These are phyloP conservation scores for Melopsittacus undulatus DNA, from an alignment of 2,797 vertebrate species.

Conservation along the genomic window DNA sequence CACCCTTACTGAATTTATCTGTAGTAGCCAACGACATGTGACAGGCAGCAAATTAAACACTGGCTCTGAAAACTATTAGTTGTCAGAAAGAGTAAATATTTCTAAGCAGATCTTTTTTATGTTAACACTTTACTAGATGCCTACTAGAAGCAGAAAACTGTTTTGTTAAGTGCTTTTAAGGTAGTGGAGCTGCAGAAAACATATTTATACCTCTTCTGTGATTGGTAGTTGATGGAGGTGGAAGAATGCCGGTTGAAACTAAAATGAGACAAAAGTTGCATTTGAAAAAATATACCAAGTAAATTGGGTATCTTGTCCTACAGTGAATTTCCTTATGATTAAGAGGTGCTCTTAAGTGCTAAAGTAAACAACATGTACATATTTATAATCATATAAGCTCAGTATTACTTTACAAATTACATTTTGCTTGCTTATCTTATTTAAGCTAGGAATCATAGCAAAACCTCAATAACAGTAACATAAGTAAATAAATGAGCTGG, in stretches of 20 bases:
- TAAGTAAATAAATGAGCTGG: not conserved
- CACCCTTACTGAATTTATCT: constrained; percentile 19
- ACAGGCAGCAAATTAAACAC: constrained; percentile 42
- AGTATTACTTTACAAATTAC: not conserved
- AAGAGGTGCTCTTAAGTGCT: not conserved
- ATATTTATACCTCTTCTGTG: constrained; percentile 72
- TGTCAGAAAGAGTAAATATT: constrained; percentile 23
- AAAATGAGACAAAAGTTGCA: constrained; percentile 73
- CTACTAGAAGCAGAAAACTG: constrained; percentile 41
- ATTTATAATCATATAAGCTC: not conserved
- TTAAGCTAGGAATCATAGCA: not conserved
- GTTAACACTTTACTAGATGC: constrained; percentile 53
- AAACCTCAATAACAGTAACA: not conserved
- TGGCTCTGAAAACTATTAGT: constrained; percentile 51
- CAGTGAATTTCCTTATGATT: not conserved
- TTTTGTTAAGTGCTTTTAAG: constrained; percentile 50
- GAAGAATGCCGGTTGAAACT: constrained; percentile 81
- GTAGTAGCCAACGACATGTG: constrained; percentile 24
- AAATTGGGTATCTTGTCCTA: not conserved
- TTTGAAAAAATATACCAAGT: not conserved
- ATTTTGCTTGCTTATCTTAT: not conserved
- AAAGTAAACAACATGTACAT: not conserved
- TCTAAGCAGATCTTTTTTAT: constrained; percentile 7
- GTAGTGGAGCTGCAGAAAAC: constrained; percentile 47
- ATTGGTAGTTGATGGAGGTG: constrained; percentile 79